Base-by-base conservation (phyloP, 1,140 invertebrate species). In the Solenopsis fugax region DNA sequence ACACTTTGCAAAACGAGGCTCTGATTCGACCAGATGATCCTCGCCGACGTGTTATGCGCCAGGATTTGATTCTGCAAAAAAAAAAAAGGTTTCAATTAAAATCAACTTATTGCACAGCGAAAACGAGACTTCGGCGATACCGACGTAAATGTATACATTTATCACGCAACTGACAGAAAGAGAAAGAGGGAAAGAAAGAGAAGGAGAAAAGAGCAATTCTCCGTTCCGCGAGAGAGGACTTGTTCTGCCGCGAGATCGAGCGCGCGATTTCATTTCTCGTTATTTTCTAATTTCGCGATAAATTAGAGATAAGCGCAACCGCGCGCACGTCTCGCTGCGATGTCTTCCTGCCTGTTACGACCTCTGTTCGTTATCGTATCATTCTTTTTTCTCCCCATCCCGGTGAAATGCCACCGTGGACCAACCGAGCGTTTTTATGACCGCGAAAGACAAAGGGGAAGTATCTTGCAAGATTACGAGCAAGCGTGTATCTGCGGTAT, bases 21-120 rank as follows among this genome's bases (percentile, higher is more conserved):
- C 91, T 97, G 96, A 94, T 97, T 97, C 85, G 96, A 96, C 89
- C 96, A 95, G 88, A 97, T 97, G 69, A 97, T 95, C 77, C 97
- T 96, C 12, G 96, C 96, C n/a, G 96, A 96, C 50, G 96, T 95
- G 93, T 97, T 97, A 88, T 97, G 96, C 76, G 95, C 95, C 80
- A 97, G 90, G 77, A 96, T 92, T 60, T 95, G 93, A 37, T 95
- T 96, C 96, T 97, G 94, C 16, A 92, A 76, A 45, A 50, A 54
- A 91, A 76, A 58, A 37, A 41, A 82, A 71, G 54, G 13, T 73
- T 50, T 73, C 54, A 56, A 18, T 60, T 29, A 41, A 64, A 21
- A 58, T 71, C 4, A 54, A 41, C 16, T 41, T 41, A 24, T 45
- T 48, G 41, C 41, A 4, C 10, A 34, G 48, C 16, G 18, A 48